phyloP scores from a whole-genome alignment of 2,113 vertebrate genomes.

The Aspidoscelis tigris region DNA sequence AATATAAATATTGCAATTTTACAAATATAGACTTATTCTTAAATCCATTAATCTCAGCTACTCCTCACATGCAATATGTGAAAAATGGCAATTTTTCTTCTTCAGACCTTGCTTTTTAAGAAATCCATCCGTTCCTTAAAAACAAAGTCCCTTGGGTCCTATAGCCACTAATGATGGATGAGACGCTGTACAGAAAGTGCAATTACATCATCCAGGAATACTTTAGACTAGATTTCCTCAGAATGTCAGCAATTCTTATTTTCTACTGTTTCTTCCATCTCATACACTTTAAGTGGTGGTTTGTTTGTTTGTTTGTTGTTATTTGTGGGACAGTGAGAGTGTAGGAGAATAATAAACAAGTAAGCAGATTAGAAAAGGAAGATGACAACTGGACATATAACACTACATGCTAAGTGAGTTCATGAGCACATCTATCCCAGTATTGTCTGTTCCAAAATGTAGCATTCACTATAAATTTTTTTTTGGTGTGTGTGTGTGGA shows the following conservation, averaged over 20 bases:
- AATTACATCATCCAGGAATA: conserved; percentile 29
- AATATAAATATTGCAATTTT: conserved; percentile 50
- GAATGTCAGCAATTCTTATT: conserved; percentile 42
- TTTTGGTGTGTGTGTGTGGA: too few relatives aligned
- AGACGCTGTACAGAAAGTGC: conserved; percentile 39
- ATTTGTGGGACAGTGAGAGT: neutral
- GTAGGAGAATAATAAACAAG: neutral
- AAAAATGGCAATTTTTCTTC: neutral
- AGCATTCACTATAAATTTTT: too few relatives aligned
- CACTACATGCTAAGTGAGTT: neutral
- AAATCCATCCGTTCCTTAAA: conserved; percentile 44
- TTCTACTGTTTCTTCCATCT: neutral
- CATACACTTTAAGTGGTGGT: neutral
- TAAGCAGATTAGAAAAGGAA: neutral
- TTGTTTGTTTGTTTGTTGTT: neutral
- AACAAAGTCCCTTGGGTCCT: conserved; percentile 40
- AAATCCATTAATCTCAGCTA: conserved; percentile 40
- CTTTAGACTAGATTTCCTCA: conserved; percentile 37
- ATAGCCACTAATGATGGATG: conserved; percentile 30
- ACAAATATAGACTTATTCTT: conserved; percentile 7
- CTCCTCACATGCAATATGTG: conserved; percentile 10
- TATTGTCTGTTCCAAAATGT: neutral
- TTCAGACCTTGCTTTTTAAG: conserved; percentile 32
- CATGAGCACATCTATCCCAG: neutral
- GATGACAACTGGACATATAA: neutral